A percentile compares a stretch with the other conserved stretches of the same genome.
Conservation (phyloP, 2,888 invertebrate species). For the Germaria angustata region DNA sequence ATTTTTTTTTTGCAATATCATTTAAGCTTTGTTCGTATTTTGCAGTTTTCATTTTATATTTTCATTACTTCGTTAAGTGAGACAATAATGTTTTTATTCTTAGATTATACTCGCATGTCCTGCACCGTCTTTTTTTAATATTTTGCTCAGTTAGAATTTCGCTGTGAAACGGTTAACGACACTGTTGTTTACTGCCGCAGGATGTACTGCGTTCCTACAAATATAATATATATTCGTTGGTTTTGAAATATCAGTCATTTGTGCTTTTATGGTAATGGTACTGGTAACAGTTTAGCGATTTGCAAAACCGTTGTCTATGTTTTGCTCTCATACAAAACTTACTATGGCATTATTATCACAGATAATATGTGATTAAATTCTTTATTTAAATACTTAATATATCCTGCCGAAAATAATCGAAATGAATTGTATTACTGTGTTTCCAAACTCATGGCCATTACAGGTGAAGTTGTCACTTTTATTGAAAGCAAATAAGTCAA, state of each 20-base stretch:
- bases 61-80: slow-evolving; percentile 18
- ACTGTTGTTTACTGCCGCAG: slow-evolving; percentile 61
- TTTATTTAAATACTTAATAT: too few species aligned
- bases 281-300: neutral
- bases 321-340: too few species aligned
- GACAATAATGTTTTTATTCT: too few species aligned
- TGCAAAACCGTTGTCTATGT: neutral
- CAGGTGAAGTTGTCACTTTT: neutral
- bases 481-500: neutral
- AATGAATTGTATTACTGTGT: slow-evolving; percentile 41
- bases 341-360: neutral
- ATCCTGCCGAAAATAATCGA: too few species aligned
- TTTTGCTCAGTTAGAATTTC: slow-evolving; percentile 56
- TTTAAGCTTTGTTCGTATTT: slow-evolving; percentile 37
- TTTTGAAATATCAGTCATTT: slow-evolving; percentile 4
- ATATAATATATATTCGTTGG: neutral
- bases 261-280: neutral
- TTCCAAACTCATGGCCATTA: too few species aligned
- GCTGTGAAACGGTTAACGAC: slow-evolving; percentile 63
- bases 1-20: slow-evolving; percentile 40
- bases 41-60: slow-evolving; percentile 21
- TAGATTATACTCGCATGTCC: slow-evolving; percentile 11
- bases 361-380: too few species aligned
- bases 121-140: slow-evolving; percentile 39
- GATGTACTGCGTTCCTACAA: slow-evolving; percentile 41